Percentiles rank a stretch among this genome's conserved stretches.
Conservation (phyloP, 37 sponge, comb jelly and placozoan genomes). For the Cliona cf. orientalis region DNA sequence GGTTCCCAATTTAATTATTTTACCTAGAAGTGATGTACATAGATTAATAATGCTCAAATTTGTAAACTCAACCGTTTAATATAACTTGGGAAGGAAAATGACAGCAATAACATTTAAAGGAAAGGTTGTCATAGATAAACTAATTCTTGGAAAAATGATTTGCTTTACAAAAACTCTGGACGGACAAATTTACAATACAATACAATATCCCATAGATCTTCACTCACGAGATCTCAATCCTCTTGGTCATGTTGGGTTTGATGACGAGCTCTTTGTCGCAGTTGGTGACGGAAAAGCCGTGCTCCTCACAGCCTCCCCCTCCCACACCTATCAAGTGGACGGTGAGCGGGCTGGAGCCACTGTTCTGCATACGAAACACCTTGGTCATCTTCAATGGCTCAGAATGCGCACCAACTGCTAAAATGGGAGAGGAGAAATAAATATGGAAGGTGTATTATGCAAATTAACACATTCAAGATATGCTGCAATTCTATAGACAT, state of each 20-base stretch:
- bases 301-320: conserved; percentile 35
- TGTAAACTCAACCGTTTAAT: too few species aligned
- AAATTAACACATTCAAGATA: neutral
- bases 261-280: conserved; percentile 45
- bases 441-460: neutral
- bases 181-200: neutral
- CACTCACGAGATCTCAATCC: conserved; percentile 60
- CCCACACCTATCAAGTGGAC: conserved; percentile 18
- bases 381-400: conserved; percentile 43
- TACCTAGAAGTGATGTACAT: too few species aligned
- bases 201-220: neutral
- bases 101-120: too few species aligned
- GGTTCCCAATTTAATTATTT: too few species aligned
- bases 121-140: too few species aligned
- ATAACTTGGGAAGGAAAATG: too few species aligned
- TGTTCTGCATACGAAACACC: conserved; percentile 49
- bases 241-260: conserved; percentile 52
- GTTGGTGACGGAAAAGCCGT: conserved; percentile 49
- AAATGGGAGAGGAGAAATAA: neutral
- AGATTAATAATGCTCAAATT: too few species aligned
- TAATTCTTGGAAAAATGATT: too few species aligned
- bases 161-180: too few species aligned
- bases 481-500: neutral
- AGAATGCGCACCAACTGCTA: neutral
- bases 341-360: conserved; percentile 48